phyloP scores from a whole-genome alignment of 2,797 vertebrate species.

The Hyperoplus immaculatus region DNA sequence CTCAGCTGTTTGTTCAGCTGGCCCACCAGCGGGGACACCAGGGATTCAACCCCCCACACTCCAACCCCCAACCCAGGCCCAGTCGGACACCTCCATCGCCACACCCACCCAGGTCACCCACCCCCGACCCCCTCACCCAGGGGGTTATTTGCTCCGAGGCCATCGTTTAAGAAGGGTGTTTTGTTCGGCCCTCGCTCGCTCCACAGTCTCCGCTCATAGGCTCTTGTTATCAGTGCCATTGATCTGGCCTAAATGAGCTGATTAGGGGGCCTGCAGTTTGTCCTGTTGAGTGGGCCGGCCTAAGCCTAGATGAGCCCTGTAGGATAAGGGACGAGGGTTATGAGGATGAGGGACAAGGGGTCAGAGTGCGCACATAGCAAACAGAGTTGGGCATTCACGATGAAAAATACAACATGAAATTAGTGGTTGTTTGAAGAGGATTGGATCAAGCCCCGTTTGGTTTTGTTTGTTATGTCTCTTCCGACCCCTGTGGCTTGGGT shows the following conservation, averaged over 20 bases:
- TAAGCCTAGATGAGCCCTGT: slow-evolving; percentile 64
- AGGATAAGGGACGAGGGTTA: slow-evolving; percentile 49
- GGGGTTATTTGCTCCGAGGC: slow-evolving; percentile 83
- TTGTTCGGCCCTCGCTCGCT: slow-evolving; percentile 76
- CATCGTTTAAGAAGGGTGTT: slow-evolving; percentile 82
- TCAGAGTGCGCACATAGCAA: slow-evolving; percentile 69
- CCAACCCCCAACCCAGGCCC: slow-evolving; percentile 31
- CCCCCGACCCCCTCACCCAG: slow-evolving; percentile 78
- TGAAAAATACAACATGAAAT: slow-evolving; percentile 73
- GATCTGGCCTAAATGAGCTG: slow-evolving; percentile 84
- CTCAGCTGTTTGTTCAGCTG: slow-evolving; percentile 88
- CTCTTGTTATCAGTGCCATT: slow-evolving; percentile 82
- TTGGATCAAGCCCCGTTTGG: slow-evolving; percentile 47
- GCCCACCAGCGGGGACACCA: slow-evolving; percentile 79
- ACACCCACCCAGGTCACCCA: slow-evolving; percentile 79
- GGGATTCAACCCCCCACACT: slow-evolving; percentile 66
- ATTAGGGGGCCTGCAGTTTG: slow-evolving; percentile 83
- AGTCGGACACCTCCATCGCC: slow-evolving; percentile 75
- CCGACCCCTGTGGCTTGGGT: slow-evolving; percentile 45
- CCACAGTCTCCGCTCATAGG: slow-evolving; percentile 57
- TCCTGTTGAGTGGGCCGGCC: slow-evolving; percentile 71
- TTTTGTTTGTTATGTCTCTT: slow-evolving; percentile 65
- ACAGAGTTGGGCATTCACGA: slow-evolving; percentile 77
- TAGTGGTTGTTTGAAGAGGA: slow-evolving; percentile 65
- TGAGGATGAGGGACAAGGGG: slow-evolving; percentile 64